Base-by-base conservation (phyloP, 2,797 vertebrate species). In the Sphaeramia orbicularis region DNA sequence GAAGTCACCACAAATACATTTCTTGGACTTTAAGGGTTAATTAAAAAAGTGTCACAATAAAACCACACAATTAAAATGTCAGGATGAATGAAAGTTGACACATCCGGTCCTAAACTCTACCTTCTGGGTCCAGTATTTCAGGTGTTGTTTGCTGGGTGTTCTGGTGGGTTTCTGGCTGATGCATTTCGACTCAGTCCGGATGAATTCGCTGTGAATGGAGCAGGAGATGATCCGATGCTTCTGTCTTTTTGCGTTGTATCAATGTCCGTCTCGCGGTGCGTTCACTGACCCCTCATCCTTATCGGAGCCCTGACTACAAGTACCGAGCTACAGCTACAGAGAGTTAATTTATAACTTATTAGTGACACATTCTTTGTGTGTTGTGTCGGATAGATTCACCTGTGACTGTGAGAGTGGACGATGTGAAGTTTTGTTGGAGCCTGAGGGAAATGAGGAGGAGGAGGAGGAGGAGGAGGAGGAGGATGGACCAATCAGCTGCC, bases 91-190 rank as follows among this genome's bases (percentile, higher is more conserved):
- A 24, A 49, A 41, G 2, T 35, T 27, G 12, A 12, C 30, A 13
- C 24, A 11, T 43, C n/a, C n/a, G n/a, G 4, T 44, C 15, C 13
- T 16, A 8, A 19, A 21, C 6, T 49, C 6, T 84, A 90, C 92
- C 92, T 88, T 54, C 69, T 18, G 88, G 64, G 16, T 90, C 86
- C 74, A 74, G 71, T 3, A 44, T 41, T n/a, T 84, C 83, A 18
- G 84, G 52, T 13, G 65, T 54, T 49, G 80, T 18, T 50, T 67
- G 80, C 56, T 50, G 89, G 53, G 57, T n/a, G 37, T 60, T 65
- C 65, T 67, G 82, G 32, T 78, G 86, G 30, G 38, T 60, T 53
- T 90, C 88, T 14, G 84, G 83, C 70, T 89, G 92, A 86, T 91
- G 90, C 92, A 93, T 93, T 52, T 83, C 78, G 32, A 37, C 40